A percentile compares a stretch with the other conserved stretches of the same genome.
Evolutionary conservation across 2,113 vertebrate species (phyloP).

Genomic region (Heptranchias perlo): DNA sequence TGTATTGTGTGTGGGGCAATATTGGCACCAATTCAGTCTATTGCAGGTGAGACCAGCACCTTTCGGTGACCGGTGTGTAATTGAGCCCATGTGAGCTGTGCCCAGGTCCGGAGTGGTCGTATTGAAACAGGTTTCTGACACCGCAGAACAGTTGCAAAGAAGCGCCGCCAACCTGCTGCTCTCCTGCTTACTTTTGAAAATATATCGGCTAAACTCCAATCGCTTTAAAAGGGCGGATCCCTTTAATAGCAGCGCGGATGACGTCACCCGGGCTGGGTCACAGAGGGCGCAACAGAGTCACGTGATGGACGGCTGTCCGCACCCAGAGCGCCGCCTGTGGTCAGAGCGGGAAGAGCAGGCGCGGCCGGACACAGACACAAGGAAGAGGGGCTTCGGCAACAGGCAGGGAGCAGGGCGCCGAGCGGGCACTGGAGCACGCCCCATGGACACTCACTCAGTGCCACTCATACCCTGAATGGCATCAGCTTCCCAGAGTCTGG

Average conservation of each 20-base stretch:
- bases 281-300: background rate
- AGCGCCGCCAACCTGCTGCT: background rate
- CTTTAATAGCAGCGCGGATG: background rate
- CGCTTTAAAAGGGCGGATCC: background rate
- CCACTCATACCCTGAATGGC: background rate
- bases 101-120: too few species aligned
- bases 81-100: too few species aligned
- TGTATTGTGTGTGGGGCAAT: too few species aligned
- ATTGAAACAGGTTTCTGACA: background rate
- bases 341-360: too few species aligned
- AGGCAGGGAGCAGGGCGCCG: too few species aligned
- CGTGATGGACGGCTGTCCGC: background rate
- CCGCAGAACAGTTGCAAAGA: background rate
- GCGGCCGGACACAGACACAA: too few species aligned
- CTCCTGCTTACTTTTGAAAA: background rate
- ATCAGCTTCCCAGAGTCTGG: slow-evolving; percentile 21
- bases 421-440: background rate
- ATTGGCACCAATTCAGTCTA: background rate
- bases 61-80: too few species aligned
- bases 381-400: too few species aligned
- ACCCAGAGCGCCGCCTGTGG: background rate
- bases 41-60: too few species aligned
- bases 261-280: background rate
- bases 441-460: background rate
- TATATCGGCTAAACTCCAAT: background rate